Evolutionary conservation across 2,888 invertebrate genomes (phyloP).

Genomic region (Mythimna ferrago): DNA sequence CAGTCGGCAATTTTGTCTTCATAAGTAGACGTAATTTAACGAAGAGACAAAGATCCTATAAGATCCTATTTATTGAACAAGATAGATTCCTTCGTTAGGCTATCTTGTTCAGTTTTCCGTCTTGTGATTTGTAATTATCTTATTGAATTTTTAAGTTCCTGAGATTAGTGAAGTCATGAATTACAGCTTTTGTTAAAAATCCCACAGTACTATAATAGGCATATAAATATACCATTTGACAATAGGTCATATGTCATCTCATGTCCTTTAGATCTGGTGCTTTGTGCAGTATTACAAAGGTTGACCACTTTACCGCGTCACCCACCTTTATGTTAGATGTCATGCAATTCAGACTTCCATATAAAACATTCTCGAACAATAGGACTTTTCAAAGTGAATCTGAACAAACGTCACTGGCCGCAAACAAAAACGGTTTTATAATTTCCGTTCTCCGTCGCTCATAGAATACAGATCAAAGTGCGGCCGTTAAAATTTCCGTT

Average conservation of each 20-base stretch:
- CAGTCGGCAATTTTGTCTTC: not conserved
- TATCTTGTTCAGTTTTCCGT: not conserved
- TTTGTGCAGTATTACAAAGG: conserved; percentile 51
- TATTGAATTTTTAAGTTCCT: not conserved
- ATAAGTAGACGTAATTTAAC: not conserved
- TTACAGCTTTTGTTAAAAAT: conserved; percentile 23
- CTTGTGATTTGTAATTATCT: no score
- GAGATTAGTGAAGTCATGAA: conserved; percentile 19
- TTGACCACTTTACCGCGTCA: conserved; percentile 41
- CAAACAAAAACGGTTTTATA: conserved; percentile 74
- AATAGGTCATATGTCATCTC: conserved; percentile 41
- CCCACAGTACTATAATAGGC: conserved; percentile 5
- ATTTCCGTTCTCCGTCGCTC: conserved; percentile 77
- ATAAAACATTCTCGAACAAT: conserved; percentile 50
- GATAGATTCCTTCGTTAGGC: not conserved
- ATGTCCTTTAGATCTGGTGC: conserved; percentile 30
- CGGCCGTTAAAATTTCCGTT: conserved; percentile 81
- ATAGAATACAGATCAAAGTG: conserved; percentile 77
- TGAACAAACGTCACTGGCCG: conserved; percentile 34
- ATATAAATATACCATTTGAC: conserved; percentile 33
- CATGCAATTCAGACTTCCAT: conserved; percentile 32
- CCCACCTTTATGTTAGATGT: conserved; percentile 38
- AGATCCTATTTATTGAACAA: not conserved
- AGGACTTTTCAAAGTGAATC: conserved; percentile 37
- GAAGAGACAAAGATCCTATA: not conserved